Evolutionary conservation across 2,113 vertebrate species (phyloP).

Genomic region (Poeciliopsis occidentalis): DNA sequence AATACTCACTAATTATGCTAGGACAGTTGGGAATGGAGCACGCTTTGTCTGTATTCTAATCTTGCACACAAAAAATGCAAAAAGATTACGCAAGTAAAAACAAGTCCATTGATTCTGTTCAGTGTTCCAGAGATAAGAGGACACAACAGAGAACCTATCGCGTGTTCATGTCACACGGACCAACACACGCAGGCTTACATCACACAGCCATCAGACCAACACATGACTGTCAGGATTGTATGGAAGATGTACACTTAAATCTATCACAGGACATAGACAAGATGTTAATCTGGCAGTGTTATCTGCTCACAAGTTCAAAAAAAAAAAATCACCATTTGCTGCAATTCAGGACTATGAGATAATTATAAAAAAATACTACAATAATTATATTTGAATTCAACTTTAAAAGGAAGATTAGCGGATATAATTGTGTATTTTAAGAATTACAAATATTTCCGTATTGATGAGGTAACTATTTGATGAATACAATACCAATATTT

Average conservation of each 20-base stretch:
- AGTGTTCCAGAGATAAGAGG: conserved; percentile 26
- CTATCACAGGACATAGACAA: background rate
- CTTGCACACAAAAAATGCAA: background rate
- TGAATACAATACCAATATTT: background rate
- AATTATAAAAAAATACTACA: background rate
- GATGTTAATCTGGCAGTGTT: background rate
- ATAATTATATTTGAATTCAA: background rate
- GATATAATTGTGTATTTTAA: background rate
- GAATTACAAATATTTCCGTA: background rate
- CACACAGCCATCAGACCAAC: conserved; percentile 22
- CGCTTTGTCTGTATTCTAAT: background rate
- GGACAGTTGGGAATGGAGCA: background rate
- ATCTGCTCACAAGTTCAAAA: too few species aligned
- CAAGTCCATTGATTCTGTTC: conserved; percentile 20
- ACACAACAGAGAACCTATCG: conserved; percentile 24
- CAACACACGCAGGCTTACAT: conserved; percentile 28
- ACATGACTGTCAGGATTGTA: conserved; percentile 7
- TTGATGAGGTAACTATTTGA: background rate
- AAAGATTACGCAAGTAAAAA: conserved; percentile 21
- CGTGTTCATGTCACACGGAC: conserved; percentile 43
- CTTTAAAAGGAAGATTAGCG: background rate
- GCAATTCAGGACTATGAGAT: background rate
- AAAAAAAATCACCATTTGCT: background rate
- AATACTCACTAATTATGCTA: background rate
- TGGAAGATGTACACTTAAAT: conserved; percentile 13